Percentiles rank a stretch among this genome's conserved stretches.
Conservation (phyloP, 2,797 vertebrate genomes). For the Etheostoma nigrum region DNA sequence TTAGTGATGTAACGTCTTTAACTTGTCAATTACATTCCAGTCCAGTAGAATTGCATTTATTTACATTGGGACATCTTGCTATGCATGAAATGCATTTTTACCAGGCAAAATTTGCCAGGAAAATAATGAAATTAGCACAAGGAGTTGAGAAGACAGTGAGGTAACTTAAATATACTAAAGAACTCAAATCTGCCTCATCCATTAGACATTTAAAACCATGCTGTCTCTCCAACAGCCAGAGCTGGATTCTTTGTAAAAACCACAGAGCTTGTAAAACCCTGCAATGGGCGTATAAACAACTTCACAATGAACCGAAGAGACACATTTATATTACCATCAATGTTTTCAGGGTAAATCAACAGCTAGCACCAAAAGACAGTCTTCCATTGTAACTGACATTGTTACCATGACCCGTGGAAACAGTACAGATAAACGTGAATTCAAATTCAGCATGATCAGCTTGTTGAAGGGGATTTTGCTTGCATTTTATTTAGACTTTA, state of each 20-base stretch:
- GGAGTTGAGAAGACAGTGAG: slow-evolving; percentile 5
- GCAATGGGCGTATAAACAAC: slow-evolving; percentile 11
- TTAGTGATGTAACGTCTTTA: slow-evolving; percentile 19
- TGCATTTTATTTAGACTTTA: not conserved
- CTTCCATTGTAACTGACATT: not conserved
- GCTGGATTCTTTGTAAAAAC: not conserved
- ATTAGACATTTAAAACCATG: not conserved
- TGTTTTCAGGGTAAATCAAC: slow-evolving; percentile 24
- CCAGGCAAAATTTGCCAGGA: not conserved
- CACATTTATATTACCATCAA: slow-evolving; percentile 30
- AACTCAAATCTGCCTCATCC: slow-evolving; percentile 6
- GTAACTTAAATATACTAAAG: not conserved
- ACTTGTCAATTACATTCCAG: slow-evolving; percentile 10
- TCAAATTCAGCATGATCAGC: not conserved
- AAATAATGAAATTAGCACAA: slow-evolving; percentile 13
- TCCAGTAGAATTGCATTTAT: not conserved
- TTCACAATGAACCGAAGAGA: not conserved
- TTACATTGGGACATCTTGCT: slow-evolving; percentile 18
- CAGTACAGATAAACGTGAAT: not conserved
- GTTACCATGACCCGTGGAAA: not conserved
- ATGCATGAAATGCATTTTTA: not conserved
- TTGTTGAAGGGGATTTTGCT: not conserved
- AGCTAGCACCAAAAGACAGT: not conserved
- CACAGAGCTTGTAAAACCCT: not conserved
- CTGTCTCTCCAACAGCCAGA: not conserved